These are phyloP conservation scores for Pedionomus torquatus DNA, from an alignment of 2,113 vertebrate genomes.

Conservation along the genomic window DNA sequence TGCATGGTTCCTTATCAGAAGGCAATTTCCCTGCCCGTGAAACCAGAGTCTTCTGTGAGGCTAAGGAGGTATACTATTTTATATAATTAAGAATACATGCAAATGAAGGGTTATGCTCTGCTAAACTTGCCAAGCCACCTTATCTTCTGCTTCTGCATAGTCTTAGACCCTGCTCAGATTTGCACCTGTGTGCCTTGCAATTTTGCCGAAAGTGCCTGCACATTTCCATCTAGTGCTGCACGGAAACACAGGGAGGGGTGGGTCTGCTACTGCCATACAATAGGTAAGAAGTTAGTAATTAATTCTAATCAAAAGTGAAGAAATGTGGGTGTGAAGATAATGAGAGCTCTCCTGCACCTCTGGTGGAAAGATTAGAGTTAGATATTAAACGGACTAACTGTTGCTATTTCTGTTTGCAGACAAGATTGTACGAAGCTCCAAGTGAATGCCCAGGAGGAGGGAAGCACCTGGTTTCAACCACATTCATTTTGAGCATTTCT, in stretches of 20 bases:
- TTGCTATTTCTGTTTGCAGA: background rate
- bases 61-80: background rate
- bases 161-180: background rate
- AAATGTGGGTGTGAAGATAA: background rate
- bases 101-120: background rate
- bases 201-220: background rate
- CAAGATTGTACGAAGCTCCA: background rate
- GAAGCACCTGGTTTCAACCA: background rate
- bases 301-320: background rate
- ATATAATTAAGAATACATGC: background rate
- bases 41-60: background rate
- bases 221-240: background rate
- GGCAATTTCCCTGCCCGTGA: background rate
- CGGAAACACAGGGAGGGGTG: background rate
- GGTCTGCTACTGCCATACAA: background rate
- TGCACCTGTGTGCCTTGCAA: background rate
- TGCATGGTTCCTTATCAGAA: background rate
- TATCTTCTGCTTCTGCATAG: background rate
- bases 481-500: background rate
- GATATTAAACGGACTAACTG: background rate
- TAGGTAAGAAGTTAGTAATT: background rate
- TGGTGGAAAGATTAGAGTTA: background rate
- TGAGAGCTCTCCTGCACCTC: background rate
- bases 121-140: background rate
- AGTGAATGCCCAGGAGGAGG: background rate